Evolutionary conservation across 2,888 invertebrate species (phyloP).

Genomic region (Noctua pronuba): DNA sequence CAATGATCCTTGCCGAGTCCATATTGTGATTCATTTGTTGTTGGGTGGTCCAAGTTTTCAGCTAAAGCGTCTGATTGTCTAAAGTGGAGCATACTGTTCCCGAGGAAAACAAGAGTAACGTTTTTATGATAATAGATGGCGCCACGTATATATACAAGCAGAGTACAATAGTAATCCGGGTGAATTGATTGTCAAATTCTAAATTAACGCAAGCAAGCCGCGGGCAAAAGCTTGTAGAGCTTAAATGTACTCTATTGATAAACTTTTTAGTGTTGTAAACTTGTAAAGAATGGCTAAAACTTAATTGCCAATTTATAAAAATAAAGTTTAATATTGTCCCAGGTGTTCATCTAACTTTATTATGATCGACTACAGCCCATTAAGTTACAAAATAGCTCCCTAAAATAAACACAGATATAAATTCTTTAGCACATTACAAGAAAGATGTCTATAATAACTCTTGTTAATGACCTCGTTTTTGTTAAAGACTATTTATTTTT

Average conservation of each 20-base stretch:
- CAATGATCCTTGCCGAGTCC: conserved; percentile 76
- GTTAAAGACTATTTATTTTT: conserved; percentile 50
- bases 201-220: too few species aligned
- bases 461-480: conserved; percentile 55
- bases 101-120: too few species aligned
- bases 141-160: too few species aligned
- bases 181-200: too few species aligned
- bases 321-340: background rate
- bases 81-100: too few species aligned
- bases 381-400: conserved; percentile 22
- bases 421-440: conserved; percentile 56
- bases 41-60: conserved; percentile 4
- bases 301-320: background rate
- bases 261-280: background rate
- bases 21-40: conserved; percentile 75
- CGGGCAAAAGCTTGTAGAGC: too few species aligned
- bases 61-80: background rate
- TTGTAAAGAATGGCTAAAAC: background rate
- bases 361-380: conserved; percentile 17
- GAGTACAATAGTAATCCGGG: too few species aligned
- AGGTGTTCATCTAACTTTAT: conserved; percentile 23
- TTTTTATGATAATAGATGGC: too few species aligned
- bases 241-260: background rate
- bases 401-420: conserved; percentile 43
- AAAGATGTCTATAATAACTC: conserved; percentile 53